Evolutionary conservation across 1,140 invertebrate genomes (phyloP).

Genomic region (Drosophila athabasca): DNA sequence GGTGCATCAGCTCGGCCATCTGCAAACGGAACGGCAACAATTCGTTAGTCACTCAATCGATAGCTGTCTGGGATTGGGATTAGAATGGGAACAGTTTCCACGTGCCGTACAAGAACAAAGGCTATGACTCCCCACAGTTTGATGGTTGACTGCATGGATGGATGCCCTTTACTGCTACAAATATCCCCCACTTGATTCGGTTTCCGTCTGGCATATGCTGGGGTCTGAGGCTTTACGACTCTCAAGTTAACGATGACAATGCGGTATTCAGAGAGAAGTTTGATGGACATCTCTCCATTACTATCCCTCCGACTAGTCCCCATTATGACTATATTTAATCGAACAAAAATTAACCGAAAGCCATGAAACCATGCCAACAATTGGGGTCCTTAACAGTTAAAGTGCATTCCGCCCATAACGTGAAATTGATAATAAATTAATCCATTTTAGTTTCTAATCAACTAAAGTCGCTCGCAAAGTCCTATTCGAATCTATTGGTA

Average conservation of each 20-base stretch:
- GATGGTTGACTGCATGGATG: conserved; percentile 16
- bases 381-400: no score
- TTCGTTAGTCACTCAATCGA: conserved; percentile 15
- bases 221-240: conserved; percentile 41
- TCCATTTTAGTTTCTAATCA: no score
- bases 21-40: conserved; percentile 26
- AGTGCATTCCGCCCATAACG: not conserved
- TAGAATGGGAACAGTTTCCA: conserved; percentile 2
- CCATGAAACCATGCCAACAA: no score
- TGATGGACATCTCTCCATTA: conserved; percentile 25
- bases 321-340: conserved; percentile 27
- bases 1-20: conserved; percentile 83
- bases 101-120: conserved; percentile 47
- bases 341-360: not conserved
- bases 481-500: no score
- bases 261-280: conserved; percentile 2
- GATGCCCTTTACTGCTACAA: not conserved
- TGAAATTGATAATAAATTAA: not conserved
- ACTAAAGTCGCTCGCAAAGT: no score
- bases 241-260: conserved; percentile 54
- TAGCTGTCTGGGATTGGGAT: not conserved
- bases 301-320: not conserved
- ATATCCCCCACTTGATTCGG: conserved; percentile 1
- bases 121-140: conserved; percentile 12
- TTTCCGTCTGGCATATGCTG: conserved; percentile 16